Base-by-base conservation (phyloP, 2,113 vertebrate genomes). In the Montifringilla adamsi region DNA sequence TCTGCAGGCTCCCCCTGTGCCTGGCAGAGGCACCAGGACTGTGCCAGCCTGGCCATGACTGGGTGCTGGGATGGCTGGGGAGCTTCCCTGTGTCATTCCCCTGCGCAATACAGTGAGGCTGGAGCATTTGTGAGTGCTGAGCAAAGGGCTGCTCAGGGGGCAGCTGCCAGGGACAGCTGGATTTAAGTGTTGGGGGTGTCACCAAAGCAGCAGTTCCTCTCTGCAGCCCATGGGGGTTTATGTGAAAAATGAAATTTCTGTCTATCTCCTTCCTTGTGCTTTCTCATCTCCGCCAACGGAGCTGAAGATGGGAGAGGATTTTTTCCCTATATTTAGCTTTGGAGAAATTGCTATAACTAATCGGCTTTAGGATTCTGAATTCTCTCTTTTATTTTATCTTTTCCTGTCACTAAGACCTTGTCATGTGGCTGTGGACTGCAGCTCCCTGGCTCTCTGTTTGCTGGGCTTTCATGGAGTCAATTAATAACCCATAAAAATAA, bases 321-420 rank as follows among this genome's bases (percentile, higher is more conserved):
- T 94, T 95, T 93, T 24, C 60, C 63, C 81, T 94, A 81, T 63
- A 53, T 94, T 96, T 90, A 93, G 96, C 85, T 76, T 87, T 63
- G 64, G 94, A 96, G 84, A 86, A 94, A 96, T 62, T 81, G 93
- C 94, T 93, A 56, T 72, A 80, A 94, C 72, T 95, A 89, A 93
- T 92, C 55, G 33, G 74, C 88, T 91, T 94, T 85, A 82, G 84
- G 75, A 53, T 60, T 33, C 66, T 85, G 39, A 11, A 13, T 59
- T 80, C 62, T 73, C 84, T 93, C 82, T 95, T 96, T 69, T 87
- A 92, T 97, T 95, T 91, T 96, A 90, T 93, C 90, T 93, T 60
- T 84, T 85, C 43, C 89, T 83, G 69, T 69, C 43, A 7, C 53
- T 74, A 43, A 67, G 77, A 64, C 69, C 88, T 92, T 63, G 69